Evolutionary conservation across 2,888 invertebrate genomes (phyloP).

Genomic region (Protophormia terraenovae): DNA sequence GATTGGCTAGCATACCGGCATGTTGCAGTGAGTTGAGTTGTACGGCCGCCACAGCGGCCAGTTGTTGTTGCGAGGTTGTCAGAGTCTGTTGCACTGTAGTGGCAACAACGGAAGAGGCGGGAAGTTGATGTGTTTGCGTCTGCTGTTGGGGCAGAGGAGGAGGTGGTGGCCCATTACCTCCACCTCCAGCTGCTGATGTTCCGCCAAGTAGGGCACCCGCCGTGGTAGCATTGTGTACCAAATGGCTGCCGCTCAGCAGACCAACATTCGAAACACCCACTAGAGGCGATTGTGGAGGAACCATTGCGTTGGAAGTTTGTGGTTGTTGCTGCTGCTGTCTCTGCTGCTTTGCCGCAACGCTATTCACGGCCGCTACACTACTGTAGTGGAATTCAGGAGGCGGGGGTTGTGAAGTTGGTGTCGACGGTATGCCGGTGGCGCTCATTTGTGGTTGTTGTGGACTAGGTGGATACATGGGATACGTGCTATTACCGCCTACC

Average conservation of each 20-base stretch:
- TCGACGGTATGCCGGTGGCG: slow-evolving; percentile 71
- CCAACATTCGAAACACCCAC: slow-evolving; percentile 73
- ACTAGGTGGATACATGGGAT: slow-evolving; percentile 86
- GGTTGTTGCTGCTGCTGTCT: slow-evolving; percentile 75
- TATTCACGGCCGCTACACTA: slow-evolving; percentile 70
- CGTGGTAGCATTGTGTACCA: slow-evolving; percentile 61
- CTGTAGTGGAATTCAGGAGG: slow-evolving; percentile 76
- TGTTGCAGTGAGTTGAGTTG: slow-evolving; percentile 73
- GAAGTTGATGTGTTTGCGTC: slow-evolving; percentile 72
- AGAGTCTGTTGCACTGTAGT: slow-evolving; percentile 71
- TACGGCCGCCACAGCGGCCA: slow-evolving; percentile 70
- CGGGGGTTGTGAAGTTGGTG: slow-evolving; percentile 74
- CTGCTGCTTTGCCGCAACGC: slow-evolving; percentile 70
- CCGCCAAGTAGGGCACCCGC: slow-evolving; percentile 58
- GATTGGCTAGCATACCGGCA: slow-evolving; percentile 61
- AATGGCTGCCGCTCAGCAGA: slow-evolving; percentile 66
- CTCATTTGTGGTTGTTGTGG: slow-evolving; percentile 75
- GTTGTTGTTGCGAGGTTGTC: slow-evolving; percentile 73
- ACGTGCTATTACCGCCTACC: slow-evolving; percentile 82
- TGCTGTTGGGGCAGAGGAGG: slow-evolving; percentile 71
- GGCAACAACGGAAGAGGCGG: slow-evolving; percentile 73
- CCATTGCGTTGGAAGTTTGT: slow-evolving; percentile 81
- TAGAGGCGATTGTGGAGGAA: slow-evolving; percentile 79
- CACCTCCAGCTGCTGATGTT: slow-evolving; percentile 38
- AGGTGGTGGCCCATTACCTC: slow-evolving; percentile 72